Evolutionary conservation across 1,140 invertebrate genomes (phyloP).

Genomic region (Campodea augens): DNA sequence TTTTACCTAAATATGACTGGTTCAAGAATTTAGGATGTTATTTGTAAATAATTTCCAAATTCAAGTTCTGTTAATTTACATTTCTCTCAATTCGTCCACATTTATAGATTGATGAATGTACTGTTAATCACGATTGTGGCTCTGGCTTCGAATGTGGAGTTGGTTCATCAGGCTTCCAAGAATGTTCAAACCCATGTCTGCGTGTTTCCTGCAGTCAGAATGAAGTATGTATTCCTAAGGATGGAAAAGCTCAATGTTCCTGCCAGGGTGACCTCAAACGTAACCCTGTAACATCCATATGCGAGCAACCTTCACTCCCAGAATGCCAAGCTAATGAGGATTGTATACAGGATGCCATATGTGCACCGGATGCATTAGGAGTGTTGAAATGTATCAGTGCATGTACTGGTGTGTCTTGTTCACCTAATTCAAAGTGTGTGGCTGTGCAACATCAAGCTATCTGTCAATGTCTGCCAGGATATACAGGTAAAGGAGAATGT

Average conservation of each 20-base stretch:
- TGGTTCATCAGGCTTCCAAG: slow-evolving; percentile 32
- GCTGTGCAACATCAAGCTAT: slow-evolving; percentile 48
- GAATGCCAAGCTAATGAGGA: slow-evolving; percentile 52
- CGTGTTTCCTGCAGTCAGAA: slow-evolving; percentile 58
- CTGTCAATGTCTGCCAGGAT: slow-evolving; percentile 61
- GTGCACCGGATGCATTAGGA: slow-evolving; percentile 59
- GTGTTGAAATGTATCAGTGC: slow-evolving; percentile 59
- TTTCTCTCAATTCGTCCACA: neutral
- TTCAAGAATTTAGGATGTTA: too few relatives aligned
- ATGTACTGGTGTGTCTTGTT: slow-evolving; percentile 60
- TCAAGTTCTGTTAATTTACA: slow-evolving; percentile 2
- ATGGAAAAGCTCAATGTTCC: slow-evolving; percentile 46
- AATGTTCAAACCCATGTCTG: slow-evolving; percentile 55
- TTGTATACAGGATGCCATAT: slow-evolving; percentile 44
- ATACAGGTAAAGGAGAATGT: too few relatives aligned
- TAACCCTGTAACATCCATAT: slow-evolving; percentile 56
- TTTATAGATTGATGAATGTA: slow-evolving; percentile 35
- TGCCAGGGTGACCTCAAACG: slow-evolving; percentile 55
- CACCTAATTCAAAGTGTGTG: slow-evolving; percentile 58
- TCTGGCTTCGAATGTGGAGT: slow-evolving; percentile 30
- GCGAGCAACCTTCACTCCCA: slow-evolving; percentile 66
- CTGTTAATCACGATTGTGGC: slow-evolving; percentile 45
- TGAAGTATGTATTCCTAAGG: slow-evolving; percentile 46
- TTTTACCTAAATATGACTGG: too few relatives aligned
- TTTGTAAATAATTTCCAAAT: slow-evolving; percentile 5